Conservation (phyloP, 2,113 vertebrate species). For the Ameiurus melas region DNA sequence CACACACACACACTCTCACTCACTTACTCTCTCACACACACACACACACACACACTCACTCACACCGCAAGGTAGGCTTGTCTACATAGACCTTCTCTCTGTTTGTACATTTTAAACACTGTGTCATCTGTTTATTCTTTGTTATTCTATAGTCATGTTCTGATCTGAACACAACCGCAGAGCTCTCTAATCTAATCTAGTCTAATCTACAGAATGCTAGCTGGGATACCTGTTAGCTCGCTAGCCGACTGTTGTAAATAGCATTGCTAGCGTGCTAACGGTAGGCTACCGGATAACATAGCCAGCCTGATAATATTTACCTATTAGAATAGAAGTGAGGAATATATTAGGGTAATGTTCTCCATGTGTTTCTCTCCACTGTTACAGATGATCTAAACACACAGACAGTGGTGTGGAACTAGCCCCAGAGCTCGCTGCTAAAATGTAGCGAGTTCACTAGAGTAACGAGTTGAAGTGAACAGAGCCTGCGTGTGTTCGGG, state of each 20-base stretch:
- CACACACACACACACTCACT: background rate
- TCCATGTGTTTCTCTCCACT: background rate
- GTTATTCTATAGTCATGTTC: background rate
- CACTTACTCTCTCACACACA: no score
- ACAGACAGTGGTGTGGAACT: background rate
- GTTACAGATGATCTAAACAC: no score
- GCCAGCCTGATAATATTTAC: no score
- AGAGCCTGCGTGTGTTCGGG: background rate
- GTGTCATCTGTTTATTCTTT: background rate
- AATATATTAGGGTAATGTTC: no score
- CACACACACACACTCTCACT: no score
- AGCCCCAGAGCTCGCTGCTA: background rate
- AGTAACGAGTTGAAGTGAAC: background rate
- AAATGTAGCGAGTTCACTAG: background rate
- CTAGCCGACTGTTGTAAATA: background rate
- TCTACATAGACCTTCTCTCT: background rate
- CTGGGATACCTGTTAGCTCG: background rate
- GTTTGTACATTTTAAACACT: background rate
- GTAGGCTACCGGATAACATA: background rate
- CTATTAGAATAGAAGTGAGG: background rate
- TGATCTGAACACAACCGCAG: background rate
- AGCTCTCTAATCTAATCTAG: background rate
- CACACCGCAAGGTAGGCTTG: background rate
- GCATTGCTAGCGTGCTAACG: background rate
- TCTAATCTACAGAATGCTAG: background rate